Base-by-base conservation (phyloP, 2,113 vertebrate genomes). In the Thymallus thymallus region DNA sequence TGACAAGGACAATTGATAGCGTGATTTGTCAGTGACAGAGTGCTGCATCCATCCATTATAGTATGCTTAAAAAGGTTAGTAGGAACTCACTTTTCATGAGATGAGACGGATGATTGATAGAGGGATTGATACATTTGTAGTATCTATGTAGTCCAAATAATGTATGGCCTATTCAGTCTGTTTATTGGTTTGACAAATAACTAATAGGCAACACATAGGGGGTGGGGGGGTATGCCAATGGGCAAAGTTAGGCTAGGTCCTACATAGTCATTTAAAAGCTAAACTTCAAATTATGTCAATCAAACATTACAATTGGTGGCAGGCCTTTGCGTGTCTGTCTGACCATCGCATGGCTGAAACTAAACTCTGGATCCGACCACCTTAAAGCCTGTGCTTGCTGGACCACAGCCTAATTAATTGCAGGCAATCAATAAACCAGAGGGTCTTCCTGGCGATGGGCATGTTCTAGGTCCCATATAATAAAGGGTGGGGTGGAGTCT, bases 361-460 rank as follows among this genome's bases (percentile, higher is more conserved):
- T 5, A 51, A 51, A 13, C 13, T 51, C 46, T 14, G 46, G 46
- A 51, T 18, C 26, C 16, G 30, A 56, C 26, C 60, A 73, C 24
- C 26, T 66, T 63, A 66, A 76, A 76, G 24, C 74, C 46, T 62
- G 66, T 66, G 46, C 56, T 16, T 35, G 41, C 29, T 56, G 64
- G 51, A 46, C 30, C 60, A 32, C 61, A 72, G 35, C 22, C 48
- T 78, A 82, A 85, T 80, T 78, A 82, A 85, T 76, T 78, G 66
- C 30, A 61, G 76, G 45, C 64, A 67, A 82, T 78, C 68, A 85
- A 65, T 71, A 75, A 69, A 45, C 45, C n/a, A 77, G 48, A 32
- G 30, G 62, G 1, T 35, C 61, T 65, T 30, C 55, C 18, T 35
- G 64, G 29, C 41, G 73, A 65, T 72, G 69, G 32, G 51, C 14